Conservation (phyloP, 1,140 invertebrate species). For the Tachypleus tridentatus region DNA sequence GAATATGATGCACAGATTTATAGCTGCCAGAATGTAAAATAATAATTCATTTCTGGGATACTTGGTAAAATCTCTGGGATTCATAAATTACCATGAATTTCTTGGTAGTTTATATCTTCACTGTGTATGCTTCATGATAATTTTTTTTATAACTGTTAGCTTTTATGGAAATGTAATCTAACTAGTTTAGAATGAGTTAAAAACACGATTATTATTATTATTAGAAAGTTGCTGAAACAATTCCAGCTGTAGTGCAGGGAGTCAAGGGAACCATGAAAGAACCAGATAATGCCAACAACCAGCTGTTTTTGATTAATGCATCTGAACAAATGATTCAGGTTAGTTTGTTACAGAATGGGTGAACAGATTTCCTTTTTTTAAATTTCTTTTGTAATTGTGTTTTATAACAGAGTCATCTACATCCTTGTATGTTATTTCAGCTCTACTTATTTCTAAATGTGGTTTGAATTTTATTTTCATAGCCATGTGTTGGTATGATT, state of each 20-base stretch:
- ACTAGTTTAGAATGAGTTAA: background rate
- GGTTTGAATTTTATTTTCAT: too few species aligned
- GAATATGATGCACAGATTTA: too few species aligned
- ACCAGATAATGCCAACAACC: conserved; percentile 57
- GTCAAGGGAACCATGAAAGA: conserved; percentile 57
- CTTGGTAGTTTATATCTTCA: background rate
- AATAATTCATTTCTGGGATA: too few species aligned
- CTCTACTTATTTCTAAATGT: too few species aligned
- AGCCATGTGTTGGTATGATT: conserved; percentile 39
- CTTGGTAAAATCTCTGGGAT: too few species aligned
- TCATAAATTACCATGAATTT: background rate
- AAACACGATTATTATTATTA: conserved; percentile 1
- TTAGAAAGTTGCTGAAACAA: conserved; percentile 53
- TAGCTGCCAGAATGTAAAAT: too few species aligned
- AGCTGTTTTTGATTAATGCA: conserved; percentile 71
- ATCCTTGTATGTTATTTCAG: too few species aligned
- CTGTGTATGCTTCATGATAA: background rate
- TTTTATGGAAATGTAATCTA: background rate
- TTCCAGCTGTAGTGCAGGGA: conserved; percentile 68
- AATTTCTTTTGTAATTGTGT: too few species aligned
- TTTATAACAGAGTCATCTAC: too few species aligned
- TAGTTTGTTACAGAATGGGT: conserved; percentile 6
- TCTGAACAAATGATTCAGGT: conserved; percentile 51
- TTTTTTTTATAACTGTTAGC: background rate
- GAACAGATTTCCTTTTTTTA: too few species aligned